Base-by-base conservation (phyloP, 2,797 vertebrate species). In the Macropus fuliginosus region DNA sequence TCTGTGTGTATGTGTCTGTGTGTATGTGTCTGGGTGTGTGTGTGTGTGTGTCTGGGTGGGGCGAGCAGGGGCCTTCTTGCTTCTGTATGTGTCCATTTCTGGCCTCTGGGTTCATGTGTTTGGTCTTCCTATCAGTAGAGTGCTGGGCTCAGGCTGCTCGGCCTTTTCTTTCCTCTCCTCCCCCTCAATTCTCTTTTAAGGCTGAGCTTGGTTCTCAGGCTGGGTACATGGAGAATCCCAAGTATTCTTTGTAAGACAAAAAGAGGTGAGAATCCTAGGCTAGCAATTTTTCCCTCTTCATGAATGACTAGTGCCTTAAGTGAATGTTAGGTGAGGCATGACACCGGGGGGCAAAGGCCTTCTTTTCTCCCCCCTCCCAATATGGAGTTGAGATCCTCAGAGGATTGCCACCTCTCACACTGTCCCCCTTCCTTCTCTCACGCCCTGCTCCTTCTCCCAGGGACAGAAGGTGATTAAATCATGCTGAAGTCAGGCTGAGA, bases 11-110 rank as follows among this genome's bases (percentile, higher is more conserved):
- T 18, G 59, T 31, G 10, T 31, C 1, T 21, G 16, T 5, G 57
- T 29, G 57, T 59, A 1, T 3, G 28, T 27, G 8, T 34, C 2
- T 62, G 2, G 3, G 9, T 2, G 9, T 5, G 11, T 10, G 10
- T 59, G 11, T 62, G 31, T n/a, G 59, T 14, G 1, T 16, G 62
- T 14, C 2, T 10, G 5, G 2, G 27, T 57, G 56, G 50, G 50
- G 4, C 5, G 4, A 4, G 50, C 50, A 52, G 50, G 50, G 50
- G 50, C 50, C 50, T 52, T 52, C 50, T 52, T 52, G 12, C 59
- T n/a, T 66, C 59, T 34, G 31, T 34, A 1, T 3, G 34, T 16
- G 1, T 34, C 14, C 31, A 66, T 28, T 34, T 34, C 34, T 27
- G 66, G 66, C 34, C 62, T 66, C 62, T 66, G 62, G 4, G 14